Evolutionary conservation across 1,140 invertebrate genomes (phyloP).

Genomic region (Heliconius melpomene): DNA sequence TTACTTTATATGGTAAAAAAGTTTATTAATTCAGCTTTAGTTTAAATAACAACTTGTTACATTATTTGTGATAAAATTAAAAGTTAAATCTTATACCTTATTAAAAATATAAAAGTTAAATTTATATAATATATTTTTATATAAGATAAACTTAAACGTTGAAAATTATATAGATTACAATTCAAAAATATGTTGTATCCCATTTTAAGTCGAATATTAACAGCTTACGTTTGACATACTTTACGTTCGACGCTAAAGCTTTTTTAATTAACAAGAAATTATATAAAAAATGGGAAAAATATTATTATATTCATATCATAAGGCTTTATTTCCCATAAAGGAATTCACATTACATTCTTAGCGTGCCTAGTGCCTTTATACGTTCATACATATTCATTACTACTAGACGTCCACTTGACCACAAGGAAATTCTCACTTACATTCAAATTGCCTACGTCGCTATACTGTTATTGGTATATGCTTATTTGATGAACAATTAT

Average conservation of each 20-base stretch:
- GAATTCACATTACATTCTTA: slow-evolving; percentile 36
- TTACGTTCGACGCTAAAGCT: background rate
- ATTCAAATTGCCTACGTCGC: slow-evolving; percentile 17
- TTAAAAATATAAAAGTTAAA: no score
- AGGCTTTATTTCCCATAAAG: slow-evolving; percentile 37
- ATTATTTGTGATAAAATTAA: background rate
- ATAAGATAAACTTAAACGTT: background rate
- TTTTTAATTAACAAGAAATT: slow-evolving; percentile 11
- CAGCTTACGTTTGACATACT: slow-evolving; percentile 1
- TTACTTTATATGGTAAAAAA: background rate
- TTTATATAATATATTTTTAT: no score
- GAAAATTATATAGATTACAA: background rate
- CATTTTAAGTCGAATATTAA: background rate
- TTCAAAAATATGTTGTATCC: slow-evolving; percentile 5
- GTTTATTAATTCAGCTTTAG: background rate
- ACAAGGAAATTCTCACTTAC: slow-evolving; percentile 38
- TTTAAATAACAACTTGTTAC: background rate
- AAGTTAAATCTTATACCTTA: no score
- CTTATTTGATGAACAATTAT: slow-evolving; percentile 7
- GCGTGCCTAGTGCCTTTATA: slow-evolving; percentile 29
- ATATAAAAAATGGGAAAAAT: slow-evolving; percentile 23
- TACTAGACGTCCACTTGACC: slow-evolving; percentile 38
- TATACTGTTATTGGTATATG: slow-evolving; percentile 7
- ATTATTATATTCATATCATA: slow-evolving; percentile 34
- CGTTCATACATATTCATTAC: slow-evolving; percentile 41